Evolutionary conservation across 2,888 invertebrate genomes (phyloP).

Genomic region (Linnaemya tessellans): DNA sequence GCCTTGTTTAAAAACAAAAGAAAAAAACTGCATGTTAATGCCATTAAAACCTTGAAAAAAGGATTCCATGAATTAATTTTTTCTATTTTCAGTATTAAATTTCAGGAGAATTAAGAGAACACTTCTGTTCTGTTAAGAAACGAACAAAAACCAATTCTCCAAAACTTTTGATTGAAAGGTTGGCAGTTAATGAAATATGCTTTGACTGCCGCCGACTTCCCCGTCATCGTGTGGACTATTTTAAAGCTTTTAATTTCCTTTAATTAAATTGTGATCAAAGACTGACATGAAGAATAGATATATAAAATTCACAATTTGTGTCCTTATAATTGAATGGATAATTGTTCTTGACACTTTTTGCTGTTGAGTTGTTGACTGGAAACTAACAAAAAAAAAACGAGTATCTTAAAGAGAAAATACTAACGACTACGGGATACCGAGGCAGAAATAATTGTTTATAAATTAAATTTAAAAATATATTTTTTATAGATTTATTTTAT

Average conservation of each 20-base stretch:
- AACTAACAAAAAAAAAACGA: not conserved
- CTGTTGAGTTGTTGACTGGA: not conserved
- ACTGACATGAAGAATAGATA: not conserved
- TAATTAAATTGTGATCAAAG: conserved; percentile 4
- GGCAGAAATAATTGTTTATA: too few relatives aligned
- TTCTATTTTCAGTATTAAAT: not conserved
- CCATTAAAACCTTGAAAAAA: too few relatives aligned
- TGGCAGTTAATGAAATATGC: not conserved
- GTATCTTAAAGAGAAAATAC: not conserved
- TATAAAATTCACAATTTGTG: not conserved
- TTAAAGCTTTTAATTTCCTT: not conserved
- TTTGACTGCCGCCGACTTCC: not conserved
- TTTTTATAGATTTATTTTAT: too few relatives aligned
- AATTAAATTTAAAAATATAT: too few relatives aligned
- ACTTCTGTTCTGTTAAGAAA: too few relatives aligned
- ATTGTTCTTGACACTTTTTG: not conserved
- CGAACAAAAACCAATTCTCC: not conserved
- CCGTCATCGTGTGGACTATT: not conserved
- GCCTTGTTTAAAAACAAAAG: too few relatives aligned
- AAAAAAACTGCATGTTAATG: too few relatives aligned
- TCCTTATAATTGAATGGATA: not conserved
- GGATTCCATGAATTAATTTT: too few relatives aligned
- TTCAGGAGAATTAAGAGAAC: too few relatives aligned
- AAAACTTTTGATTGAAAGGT: not conserved
- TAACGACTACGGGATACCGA: too few relatives aligned